A percentile compares a stretch with the other conserved stretches of the same genome.
phyloP scores from a whole-genome alignment of 2,797 vertebrate genomes.

The Adrianichthys oophorus region DNA sequence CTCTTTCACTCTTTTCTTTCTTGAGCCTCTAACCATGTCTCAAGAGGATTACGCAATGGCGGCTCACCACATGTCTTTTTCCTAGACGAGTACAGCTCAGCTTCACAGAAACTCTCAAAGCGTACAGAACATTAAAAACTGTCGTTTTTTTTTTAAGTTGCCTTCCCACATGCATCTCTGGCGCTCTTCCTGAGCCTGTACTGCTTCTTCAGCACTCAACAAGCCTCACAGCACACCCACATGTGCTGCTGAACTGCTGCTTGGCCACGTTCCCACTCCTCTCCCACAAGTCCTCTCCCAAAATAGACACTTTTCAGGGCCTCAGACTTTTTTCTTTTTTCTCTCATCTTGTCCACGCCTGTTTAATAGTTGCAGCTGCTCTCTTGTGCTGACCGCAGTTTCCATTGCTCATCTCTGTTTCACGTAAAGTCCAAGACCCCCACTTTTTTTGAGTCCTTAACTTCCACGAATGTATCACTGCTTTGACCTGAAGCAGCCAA shows the following conservation, averaged over 20 bases:
- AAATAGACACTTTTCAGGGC: constrained; percentile 74
- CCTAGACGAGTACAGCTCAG: constrained; percentile 51
- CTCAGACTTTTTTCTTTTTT: constrained; percentile 69
- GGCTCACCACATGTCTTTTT: constrained; percentile 61
- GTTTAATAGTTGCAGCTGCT: constrained; percentile 73
- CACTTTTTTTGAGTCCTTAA: constrained; percentile 69
- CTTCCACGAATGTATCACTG: constrained; percentile 72
- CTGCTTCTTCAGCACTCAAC: constrained; percentile 48
- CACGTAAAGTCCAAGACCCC: constrained; percentile 57
- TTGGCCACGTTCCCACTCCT: constrained; percentile 27
- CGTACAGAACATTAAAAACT: constrained; percentile 66
- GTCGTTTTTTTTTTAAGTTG: constrained; percentile 40
- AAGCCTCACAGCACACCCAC: constrained; percentile 46
- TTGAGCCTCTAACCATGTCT: constrained; percentile 48
- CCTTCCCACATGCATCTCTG: constrained; percentile 46
- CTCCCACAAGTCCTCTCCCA: constrained; percentile 50
- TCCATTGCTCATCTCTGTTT: constrained; percentile 78
- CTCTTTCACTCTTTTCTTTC: constrained; percentile 28
- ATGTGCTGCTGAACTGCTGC: constrained; percentile 60
- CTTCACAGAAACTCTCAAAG: constrained; percentile 59
- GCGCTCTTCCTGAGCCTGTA: constrained; percentile 50
- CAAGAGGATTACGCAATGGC: constrained; percentile 63
- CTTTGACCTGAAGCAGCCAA: constrained; percentile 67
- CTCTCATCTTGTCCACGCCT: constrained; percentile 70
- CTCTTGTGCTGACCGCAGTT: constrained; percentile 69